phyloP scores from a whole-genome alignment of 2,113 vertebrate genomes.

The Strigops habroptila region DNA sequence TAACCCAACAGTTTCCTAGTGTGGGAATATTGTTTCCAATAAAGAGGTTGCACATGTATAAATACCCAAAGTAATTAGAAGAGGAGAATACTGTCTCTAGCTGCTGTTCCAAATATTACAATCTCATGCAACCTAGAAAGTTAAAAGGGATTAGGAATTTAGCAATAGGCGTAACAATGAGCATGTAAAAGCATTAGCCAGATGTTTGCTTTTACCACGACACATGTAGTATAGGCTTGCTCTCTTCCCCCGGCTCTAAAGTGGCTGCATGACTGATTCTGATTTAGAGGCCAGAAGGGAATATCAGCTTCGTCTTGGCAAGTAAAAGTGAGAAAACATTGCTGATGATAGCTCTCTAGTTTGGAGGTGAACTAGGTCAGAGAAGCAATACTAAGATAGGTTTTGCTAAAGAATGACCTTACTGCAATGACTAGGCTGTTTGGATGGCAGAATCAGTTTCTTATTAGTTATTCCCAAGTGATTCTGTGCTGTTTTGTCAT shows the following conservation, averaged over 20 bases:
- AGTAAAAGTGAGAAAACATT: neutral
- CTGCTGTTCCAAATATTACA: neutral
- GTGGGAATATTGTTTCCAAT: neutral
- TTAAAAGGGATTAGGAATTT: neutral
- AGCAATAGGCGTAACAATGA: neutral
- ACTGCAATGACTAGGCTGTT: neutral
- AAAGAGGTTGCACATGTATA: neutral
- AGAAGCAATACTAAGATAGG: rapidly evolving
- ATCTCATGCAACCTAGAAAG: neutral
- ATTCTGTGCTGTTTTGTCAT: neutral
- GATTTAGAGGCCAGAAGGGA: neutral
- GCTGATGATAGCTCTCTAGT: neutral
- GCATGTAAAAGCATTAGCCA: neutral
- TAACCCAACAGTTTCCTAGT: neutral
- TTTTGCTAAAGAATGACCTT: neutral
- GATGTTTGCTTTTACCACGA: neutral
- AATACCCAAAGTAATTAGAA: neutral
- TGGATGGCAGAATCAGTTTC: neutral
- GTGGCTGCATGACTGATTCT: neutral
- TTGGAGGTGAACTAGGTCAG: neutral
- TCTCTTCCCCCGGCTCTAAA: neutral
- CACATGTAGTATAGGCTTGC: neutral
- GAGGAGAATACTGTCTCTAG: neutral
- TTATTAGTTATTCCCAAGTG: neutral
- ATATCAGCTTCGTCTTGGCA: neutral